Percentiles rank a stretch among this genome's conserved stretches.
phyloP scores from a whole-genome alignment of 2,797 vertebrate species.

The Channallabes apus region DNA sequence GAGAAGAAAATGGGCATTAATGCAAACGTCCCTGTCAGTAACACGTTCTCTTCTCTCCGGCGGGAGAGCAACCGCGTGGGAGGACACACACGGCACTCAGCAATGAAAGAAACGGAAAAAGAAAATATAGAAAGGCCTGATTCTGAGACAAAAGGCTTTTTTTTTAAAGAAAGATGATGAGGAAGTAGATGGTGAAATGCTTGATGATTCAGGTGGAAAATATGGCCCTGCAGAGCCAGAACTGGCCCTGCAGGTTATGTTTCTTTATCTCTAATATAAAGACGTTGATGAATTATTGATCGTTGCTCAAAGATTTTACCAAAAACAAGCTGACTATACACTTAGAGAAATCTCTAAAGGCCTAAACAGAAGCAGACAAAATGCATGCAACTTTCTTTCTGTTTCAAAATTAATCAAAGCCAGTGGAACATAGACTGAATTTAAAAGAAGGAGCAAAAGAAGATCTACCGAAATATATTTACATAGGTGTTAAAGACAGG shows the following conservation, averaged over 20 bases:
- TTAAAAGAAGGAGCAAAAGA: slow-evolving; percentile 4
- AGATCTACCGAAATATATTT: background rate
- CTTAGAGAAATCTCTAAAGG: background rate
- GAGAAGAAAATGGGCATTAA: slow-evolving; percentile 58
- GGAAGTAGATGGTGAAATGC: slow-evolving; percentile 21
- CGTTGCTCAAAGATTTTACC: background rate
- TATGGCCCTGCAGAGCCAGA: background rate
- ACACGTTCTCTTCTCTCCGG: slow-evolving; percentile 55
- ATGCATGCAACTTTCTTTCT: background rate
- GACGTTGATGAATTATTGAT: background rate
- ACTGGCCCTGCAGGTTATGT: slow-evolving; percentile 14
- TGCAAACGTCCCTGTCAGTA: slow-evolving; percentile 62
- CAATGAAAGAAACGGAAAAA: slow-evolving; percentile 28
- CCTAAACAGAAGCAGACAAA: background rate
- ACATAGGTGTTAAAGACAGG: background rate
- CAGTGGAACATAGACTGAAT: background rate
- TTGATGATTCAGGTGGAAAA: slow-evolving; percentile 21
- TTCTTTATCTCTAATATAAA: slow-evolving; percentile 4
- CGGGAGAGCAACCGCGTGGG: slow-evolving; percentile 33
- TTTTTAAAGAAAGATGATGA: background rate
- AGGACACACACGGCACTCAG: slow-evolving; percentile 26
- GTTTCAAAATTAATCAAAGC: slow-evolving; percentile 1
- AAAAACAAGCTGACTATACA: background rate
- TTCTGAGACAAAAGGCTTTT: slow-evolving; percentile 30
- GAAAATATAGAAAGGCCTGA: slow-evolving; percentile 2